These are phyloP conservation scores for Cassiopea andromeda DNA, from an alignment of 30 jellyfish, hydroid and myxozoan species.

Conservation along the genomic window DNA sequence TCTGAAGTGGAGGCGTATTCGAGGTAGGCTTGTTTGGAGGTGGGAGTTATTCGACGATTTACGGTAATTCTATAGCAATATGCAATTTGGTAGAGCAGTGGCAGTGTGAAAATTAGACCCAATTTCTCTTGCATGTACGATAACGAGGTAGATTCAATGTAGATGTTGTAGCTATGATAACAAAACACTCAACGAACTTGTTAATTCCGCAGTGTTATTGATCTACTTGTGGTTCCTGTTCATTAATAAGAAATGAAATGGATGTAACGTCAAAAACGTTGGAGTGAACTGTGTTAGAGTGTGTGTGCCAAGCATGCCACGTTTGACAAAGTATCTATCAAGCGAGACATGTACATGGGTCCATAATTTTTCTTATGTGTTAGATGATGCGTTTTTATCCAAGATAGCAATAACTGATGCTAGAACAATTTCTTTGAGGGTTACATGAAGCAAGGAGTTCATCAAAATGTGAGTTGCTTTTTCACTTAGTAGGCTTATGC, in stretches of 20 bases:
- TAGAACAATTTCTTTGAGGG: neutral
- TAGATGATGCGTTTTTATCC: neutral
- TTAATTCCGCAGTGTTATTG: neutral
- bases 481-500: neutral
- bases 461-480: neutral
- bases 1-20: too few species aligned
- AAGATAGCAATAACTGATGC: neutral
- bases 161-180: constrained; percentile 17
- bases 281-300: neutral
- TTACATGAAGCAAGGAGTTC: neutral
- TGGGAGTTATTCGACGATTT: too few species aligned
- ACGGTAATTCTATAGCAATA: too few species aligned
- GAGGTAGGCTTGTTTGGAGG: too few species aligned
- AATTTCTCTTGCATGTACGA: neutral
- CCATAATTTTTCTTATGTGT: neutral
- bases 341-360: neutral
- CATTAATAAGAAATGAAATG: neutral
- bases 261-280: neutral
- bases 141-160: constrained; percentile 13
- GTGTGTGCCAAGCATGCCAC: too few species aligned
- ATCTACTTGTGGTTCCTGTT: neutral
- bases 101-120: neutral
- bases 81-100: too few species aligned
- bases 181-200: neutral
- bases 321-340: too few species aligned